Evolutionary conservation across 2,797 vertebrate species (phyloP), one percentile per base, ranked within the genome.

Genomic region (Phrynocephalus vlangalii): DNA sequence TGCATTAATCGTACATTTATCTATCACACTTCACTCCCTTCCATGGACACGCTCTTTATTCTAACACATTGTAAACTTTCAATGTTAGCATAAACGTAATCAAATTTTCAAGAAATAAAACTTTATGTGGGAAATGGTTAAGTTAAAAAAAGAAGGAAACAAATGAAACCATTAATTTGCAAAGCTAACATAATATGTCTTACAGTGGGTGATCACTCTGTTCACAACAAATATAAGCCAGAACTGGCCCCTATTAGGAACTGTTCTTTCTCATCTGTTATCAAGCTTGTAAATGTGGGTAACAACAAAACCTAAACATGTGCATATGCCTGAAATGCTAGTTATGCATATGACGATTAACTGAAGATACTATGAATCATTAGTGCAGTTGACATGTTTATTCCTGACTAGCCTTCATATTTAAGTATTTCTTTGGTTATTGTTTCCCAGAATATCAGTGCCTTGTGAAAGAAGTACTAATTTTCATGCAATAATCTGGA

Each of bases 101-200:
- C 30, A 82, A 24, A 52, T 15, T 75, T 76, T 67, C 26, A 28
- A 44, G 8, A 33, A 76, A 76, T n/a, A 33, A 82, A 15, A 28
- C 26, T 24, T 66, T 87, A 86, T 87, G 79, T 8, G 82, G 79
- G 28, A 76, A 10, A 66, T 52, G 63, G 30, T 28, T 50, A 85
- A 72, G 56, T 77, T 44, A 26, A 79, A 79, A 79, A 56, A 22
- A 56, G 28, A 33, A 52, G 50, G 68, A 52, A 72, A 48, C 2
- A 52, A 79, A 52, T 86, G 22, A 86, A 50, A 79, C 26, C 60
- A 78, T 3, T 11, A 67, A 24, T 11, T 56, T 86, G n/a, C 28
- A 70, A 26, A 9, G n/a, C 66, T 86, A 71, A 67, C 22, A 66
- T 76, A 77, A 76, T 8, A 68, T 63, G 56, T 13, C 63, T 71